These are phyloP conservation scores for Eumacrocentrus americanus DNA, from an alignment of 2,888 invertebrate species.

Conservation along the genomic window DNA sequence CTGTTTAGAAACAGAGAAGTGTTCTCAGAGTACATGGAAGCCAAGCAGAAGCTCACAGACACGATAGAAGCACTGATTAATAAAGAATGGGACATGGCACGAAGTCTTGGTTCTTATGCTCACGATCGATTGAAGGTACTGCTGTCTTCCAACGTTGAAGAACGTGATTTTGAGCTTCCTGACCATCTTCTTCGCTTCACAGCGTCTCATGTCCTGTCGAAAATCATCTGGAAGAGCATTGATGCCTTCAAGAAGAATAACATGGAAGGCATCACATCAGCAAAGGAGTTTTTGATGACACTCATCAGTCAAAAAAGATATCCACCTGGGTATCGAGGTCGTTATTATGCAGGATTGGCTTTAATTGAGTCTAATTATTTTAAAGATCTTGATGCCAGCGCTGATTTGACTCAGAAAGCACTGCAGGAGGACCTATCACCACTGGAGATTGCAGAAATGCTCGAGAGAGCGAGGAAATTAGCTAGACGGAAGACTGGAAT, in stretches of 20 bases:
- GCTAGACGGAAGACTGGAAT: constrained; percentile 42
- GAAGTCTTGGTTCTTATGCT: constrained; percentile 43
- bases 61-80: constrained; percentile 37
- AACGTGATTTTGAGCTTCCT: constrained; percentile 40
- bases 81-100: constrained; percentile 47
- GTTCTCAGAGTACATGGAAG: constrained; percentile 45
- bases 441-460: constrained; percentile 43
- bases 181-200: constrained; percentile 46
- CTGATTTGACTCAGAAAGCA: constrained; percentile 42
- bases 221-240: constrained; percentile 51
- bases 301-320: constrained; percentile 43
- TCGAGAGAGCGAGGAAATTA: constrained; percentile 46
- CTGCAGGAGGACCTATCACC: constrained; percentile 39
- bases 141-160: constrained; percentile 16
- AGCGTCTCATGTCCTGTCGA: constrained; percentile 49
- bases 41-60: constrained; percentile 36
- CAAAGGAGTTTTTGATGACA: constrained; percentile 39
- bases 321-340: constrained; percentile 40
- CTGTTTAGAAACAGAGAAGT: constrained; percentile 48
- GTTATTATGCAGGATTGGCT: constrained; percentile 53
- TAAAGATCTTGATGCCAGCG: constrained; percentile 47
- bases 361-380: constrained; percentile 49
- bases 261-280: constrained; percentile 37
- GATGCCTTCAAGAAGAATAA: constrained; percentile 50
- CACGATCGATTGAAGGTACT: constrained; percentile 34